phyloP scores from a whole-genome alignment of 2,888 invertebrate genomes.

The Campoplex nolae region DNA sequence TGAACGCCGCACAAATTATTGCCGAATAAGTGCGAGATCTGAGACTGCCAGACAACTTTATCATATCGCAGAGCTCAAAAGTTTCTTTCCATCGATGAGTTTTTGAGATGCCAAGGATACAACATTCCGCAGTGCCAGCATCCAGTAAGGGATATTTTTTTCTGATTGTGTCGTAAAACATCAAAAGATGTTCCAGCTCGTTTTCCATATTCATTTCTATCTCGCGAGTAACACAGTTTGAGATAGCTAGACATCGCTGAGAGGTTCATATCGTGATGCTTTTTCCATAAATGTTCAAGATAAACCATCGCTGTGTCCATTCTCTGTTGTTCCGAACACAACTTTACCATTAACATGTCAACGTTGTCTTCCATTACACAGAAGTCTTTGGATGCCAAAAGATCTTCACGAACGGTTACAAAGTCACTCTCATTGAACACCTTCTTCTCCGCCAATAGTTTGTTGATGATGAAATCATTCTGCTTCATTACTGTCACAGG shows the following conservation, averaged over 20 bases:
- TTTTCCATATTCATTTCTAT: slow-evolving; percentile 76
- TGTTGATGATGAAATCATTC: slow-evolving; percentile 21
- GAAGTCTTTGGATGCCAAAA: slow-evolving; percentile 83
- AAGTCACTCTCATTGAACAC: slow-evolving; percentile 76
- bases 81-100: slow-evolving; percentile 89
- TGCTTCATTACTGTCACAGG: background rate
- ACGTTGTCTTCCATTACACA: slow-evolving; percentile 85
- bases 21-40: slow-evolving; percentile 85
- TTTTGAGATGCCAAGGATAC: slow-evolving; percentile 88
- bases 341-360: slow-evolving; percentile 87
- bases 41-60: slow-evolving; percentile 85
- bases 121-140: slow-evolving; percentile 86
- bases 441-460: slow-evolving; percentile 6
- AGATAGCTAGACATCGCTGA: slow-evolving; percentile 87
- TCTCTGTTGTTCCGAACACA: slow-evolving; percentile 84
- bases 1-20: slow-evolving; percentile 87
- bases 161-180: slow-evolving; percentile 85
- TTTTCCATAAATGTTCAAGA: slow-evolving; percentile 86
- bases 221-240: slow-evolving; percentile 19
- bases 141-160: slow-evolving; percentile 87
- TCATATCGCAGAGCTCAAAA: slow-evolving; percentile 87
- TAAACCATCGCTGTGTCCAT: slow-evolving; percentile 86
- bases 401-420: slow-evolving; percentile 83
- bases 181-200: slow-evolving; percentile 86
- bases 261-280: slow-evolving; percentile 86